phyloP scores from a whole-genome alignment of 2,888 invertebrate species.

The Tachina lurida region DNA sequence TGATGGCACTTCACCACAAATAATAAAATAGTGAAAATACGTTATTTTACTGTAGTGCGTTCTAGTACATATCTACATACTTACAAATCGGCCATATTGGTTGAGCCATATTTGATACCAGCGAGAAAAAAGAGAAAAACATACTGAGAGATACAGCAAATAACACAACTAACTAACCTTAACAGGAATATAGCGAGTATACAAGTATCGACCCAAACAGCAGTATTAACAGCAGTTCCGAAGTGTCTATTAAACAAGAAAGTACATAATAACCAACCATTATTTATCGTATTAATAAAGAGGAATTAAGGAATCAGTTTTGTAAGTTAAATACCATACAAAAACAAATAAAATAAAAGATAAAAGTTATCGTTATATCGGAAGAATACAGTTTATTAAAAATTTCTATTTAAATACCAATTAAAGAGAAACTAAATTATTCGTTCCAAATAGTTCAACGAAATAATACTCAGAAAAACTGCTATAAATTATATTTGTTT shows the following conservation, averaged over 20 bases:
- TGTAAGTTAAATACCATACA: constrained; percentile 73
- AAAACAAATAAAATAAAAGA: constrained; percentile 7
- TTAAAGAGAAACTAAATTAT: constrained; percentile 47
- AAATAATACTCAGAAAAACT: constrained; percentile 42
- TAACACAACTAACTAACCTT: constrained; percentile 57
- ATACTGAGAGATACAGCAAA: constrained; percentile 75
- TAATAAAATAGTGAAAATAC: neutral
- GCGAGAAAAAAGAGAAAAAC: constrained; percentile 46
- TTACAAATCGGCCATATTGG: constrained; percentile 77
- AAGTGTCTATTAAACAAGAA: constrained; percentile 69
- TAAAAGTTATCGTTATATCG: constrained; percentile 18
- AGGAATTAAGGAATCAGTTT: constrained; percentile 68
- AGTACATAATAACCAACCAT: constrained; percentile 47
- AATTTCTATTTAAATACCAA: constrained; percentile 61
- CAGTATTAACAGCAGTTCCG: constrained; percentile 80
- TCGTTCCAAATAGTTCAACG: constrained; percentile 40
- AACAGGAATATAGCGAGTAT: constrained; percentile 43
- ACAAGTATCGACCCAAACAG: constrained; percentile 74
- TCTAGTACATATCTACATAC: neutral
- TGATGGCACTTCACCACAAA: constrained; percentile 49
- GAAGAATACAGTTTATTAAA: constrained; percentile 1
- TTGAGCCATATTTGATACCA: constrained; percentile 74
- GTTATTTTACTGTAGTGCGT: constrained; percentile 59
- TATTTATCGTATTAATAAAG: constrained; percentile 9
- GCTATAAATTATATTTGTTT: constrained; percentile 17